phyloP scores from a whole-genome alignment of 2,888 invertebrate species.

The Bellardia bayeri region DNA sequence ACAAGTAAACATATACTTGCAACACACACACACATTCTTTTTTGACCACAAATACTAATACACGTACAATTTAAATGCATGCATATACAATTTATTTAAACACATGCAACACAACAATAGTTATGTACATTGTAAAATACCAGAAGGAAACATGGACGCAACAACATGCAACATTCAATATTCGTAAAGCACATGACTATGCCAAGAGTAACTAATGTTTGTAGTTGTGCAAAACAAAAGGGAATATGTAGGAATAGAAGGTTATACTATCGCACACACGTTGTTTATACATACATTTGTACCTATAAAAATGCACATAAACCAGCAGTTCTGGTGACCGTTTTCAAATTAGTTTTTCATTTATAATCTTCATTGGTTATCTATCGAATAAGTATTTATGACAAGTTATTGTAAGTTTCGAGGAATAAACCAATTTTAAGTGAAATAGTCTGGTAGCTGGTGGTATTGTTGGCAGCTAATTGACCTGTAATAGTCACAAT shows the following conservation, averaged over 20 bases:
- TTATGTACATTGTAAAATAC: constrained; percentile 44
- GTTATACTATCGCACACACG: constrained; percentile 3
- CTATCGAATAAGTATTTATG: too few species aligned
- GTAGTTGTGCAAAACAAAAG: constrained; percentile 13
- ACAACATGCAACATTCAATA: constrained; percentile 44
- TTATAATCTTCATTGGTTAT: too few species aligned
- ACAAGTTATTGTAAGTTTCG: too few species aligned
- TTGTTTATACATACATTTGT: constrained; percentile 6
- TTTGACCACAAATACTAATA: background rate
- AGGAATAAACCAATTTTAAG: too few species aligned
- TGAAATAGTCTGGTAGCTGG: too few species aligned
- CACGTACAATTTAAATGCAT: constrained; percentile 15
- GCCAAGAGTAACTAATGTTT: constrained; percentile 33
- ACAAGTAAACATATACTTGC: constrained; percentile 2
- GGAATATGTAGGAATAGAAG: constrained; percentile 6
- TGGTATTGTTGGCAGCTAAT: too few species aligned
- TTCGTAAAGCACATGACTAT: constrained; percentile 14
- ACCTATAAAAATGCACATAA: background rate
- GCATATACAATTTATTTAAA: constrained; percentile 25
- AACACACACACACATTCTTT: background rate
- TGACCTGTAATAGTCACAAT: too few species aligned
- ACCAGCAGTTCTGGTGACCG: too few species aligned
- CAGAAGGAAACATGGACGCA: constrained; percentile 40
- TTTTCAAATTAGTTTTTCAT: too few species aligned
- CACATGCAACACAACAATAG: background rate